Conservation (phyloP, 2,888 invertebrate species). For the Platerodrilus igneus region DNA sequence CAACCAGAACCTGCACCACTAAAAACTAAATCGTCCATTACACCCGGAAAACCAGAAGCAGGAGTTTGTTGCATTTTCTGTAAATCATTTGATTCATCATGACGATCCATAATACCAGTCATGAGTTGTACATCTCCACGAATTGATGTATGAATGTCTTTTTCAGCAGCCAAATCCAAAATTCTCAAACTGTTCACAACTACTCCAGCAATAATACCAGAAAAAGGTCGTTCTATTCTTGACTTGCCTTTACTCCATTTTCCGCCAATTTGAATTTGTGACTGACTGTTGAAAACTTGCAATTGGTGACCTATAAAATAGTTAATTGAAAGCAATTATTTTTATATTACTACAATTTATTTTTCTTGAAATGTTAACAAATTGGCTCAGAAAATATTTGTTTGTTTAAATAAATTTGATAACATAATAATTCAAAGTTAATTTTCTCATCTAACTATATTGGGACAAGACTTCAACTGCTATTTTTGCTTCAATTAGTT, state of each 20-base stretch:
- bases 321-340: conserved; percentile 1
- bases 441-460: too few species aligned
- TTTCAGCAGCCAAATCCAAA: conserved; percentile 79
- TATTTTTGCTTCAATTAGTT: too few species aligned
- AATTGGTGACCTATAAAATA: conserved; percentile 56
- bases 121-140: conserved; percentile 81
- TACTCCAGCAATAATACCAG: conserved; percentile 84
- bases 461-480: too few species aligned
- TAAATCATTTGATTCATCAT: conserved; percentile 53
- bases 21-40: conserved; percentile 85
- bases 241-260: conserved; percentile 66
- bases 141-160: conserved; percentile 70
- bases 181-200: conserved; percentile 82
- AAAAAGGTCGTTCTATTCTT: conserved; percentile 72
- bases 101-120: conserved; percentile 68
- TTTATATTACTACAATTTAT: background rate
- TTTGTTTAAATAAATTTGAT: too few species aligned
- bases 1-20: conserved; percentile 91
- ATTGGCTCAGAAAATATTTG: too few species aligned
- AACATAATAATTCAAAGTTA: too few species aligned
- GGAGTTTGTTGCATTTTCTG: conserved; percentile 91
- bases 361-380: too few species aligned
- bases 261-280: conserved; percentile 84
- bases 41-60: conserved; percentile 72
- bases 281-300: conserved; percentile 84